Evolutionary conservation across 2,888 invertebrate genomes (phyloP).

Genomic region (Polyommatus icarus): DNA sequence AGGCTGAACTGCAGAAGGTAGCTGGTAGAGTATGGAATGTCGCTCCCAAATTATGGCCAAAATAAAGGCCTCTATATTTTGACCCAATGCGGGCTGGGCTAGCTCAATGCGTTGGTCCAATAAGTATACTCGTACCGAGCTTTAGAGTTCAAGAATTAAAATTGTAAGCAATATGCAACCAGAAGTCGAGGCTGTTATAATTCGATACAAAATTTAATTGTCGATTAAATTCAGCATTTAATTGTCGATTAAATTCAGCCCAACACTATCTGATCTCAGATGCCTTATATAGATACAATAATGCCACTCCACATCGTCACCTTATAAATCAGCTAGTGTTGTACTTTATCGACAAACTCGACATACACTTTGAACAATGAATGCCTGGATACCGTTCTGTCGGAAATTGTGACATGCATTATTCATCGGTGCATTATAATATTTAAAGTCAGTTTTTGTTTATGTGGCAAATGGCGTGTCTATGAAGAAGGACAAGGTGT

Average conservation of each 20-base stretch:
- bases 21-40: no score
- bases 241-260: background rate
- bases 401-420: background rate
- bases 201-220: background rate
- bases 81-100: no score
- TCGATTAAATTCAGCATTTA: background rate
- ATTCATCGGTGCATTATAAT: background rate
- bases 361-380: conserved; percentile 12
- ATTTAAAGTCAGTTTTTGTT: background rate
- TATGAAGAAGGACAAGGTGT: no score
- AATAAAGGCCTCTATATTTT: no score
- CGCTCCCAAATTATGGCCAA: no score
- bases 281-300: conserved; percentile 18
- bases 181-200: background rate
- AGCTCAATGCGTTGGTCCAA: no score
- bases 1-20: no score
- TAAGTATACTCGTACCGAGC: no score
- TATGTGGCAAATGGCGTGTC: background rate
- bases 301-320: conserved; percentile 8
- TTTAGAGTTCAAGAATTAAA: background rate
- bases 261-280: conserved; percentile 13
- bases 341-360: background rate
- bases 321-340: conserved; percentile 11
- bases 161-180: background rate
- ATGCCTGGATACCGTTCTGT: conserved; percentile 13